Conservation (phyloP, 2,888 invertebrate genomes). For the Rhingia campestris region DNA sequence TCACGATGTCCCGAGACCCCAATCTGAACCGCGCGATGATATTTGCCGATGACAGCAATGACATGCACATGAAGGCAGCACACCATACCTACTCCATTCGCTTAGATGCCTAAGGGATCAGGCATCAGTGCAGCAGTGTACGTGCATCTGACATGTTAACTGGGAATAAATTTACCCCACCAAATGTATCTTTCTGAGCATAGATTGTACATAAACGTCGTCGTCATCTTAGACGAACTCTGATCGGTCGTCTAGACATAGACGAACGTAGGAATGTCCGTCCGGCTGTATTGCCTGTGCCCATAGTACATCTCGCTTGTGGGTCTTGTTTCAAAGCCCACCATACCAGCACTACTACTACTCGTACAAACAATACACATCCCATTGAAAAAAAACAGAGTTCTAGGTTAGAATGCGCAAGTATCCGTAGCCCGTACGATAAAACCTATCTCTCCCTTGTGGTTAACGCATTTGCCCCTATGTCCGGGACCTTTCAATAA, state of each 20-base stretch:
- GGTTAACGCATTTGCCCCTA: constrained; percentile 71
- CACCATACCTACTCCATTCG: constrained; percentile 45
- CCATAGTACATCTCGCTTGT: constrained; percentile 1
- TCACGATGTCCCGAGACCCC: constrained; percentile 19
- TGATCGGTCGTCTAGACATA: constrained; percentile 71
- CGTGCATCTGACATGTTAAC: constrained; percentile 63
- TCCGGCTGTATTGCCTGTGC: constrained; percentile 41
- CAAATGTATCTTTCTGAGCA: constrained; percentile 50
- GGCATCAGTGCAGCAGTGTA: constrained; percentile 4
- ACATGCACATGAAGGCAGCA: constrained; percentile 55
- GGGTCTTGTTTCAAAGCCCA: constrained; percentile 43
- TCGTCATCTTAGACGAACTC: constrained; percentile 71
- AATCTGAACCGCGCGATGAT: constrained; percentile 58
- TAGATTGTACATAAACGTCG: constrained; percentile 59
- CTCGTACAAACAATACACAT: background rate
- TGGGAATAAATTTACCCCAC: constrained; percentile 63
- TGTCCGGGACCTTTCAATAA: constrained; percentile 72
- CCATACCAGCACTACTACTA: constrained; percentile 28
- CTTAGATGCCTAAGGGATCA: constrained; percentile 10
- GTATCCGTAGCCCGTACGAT: constrained; percentile 17
- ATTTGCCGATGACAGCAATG: constrained; percentile 69
- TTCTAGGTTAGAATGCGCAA: constrained; percentile 73
- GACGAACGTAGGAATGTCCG: constrained; percentile 59
- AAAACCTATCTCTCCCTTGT: constrained; percentile 48
- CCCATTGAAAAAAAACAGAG: constrained; percentile 17